Base-by-base conservation (phyloP, 2,797 vertebrate species). In the Diceros bicornis region DNA sequence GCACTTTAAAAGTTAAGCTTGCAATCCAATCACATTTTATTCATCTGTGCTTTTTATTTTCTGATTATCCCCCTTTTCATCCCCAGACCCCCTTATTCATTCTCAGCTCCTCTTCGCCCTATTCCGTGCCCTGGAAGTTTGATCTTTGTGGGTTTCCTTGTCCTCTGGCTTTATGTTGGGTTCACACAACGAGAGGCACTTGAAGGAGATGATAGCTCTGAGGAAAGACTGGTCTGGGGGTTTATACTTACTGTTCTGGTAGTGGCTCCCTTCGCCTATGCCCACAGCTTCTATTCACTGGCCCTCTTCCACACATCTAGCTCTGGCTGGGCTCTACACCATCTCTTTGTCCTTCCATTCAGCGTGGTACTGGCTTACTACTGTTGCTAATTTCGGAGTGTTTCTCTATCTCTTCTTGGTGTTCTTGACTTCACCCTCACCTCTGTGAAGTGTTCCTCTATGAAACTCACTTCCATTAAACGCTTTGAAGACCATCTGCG, bases 1-100 rank as follows among this genome's bases (percentile, higher is more conserved):
- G 87, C 74, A 95, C 86, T 97, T 98, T 98, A 93, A 97, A 98
- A 98, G 95, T 96, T 92, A 75, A 95, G 94, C 61, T 97, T 97
- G 91, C 97, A 82, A 88, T 89, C 62, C 82, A 97, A 94, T 97
- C 98, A 81, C 92, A 66, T 91, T 97, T 98, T 92, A 91, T 97
- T 97, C 98, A 88, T 95, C 34, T 91, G 47, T 86, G 79, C 10
- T 52, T 91, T 89, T 82, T 16, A 29, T 87, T 88, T 95, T 93
- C 32, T 81, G 8, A 55, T 81, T 66, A 50, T 50, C 18, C 29
- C 17, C 8, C 86, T 71, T 75, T 37, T 55, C 21, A 52, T 34
- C 11, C 1, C 50, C 21, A 68, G 18, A 68, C 29, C 25, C 14
- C 2, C 61, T 55, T 96, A 64, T 44, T 64, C 16, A 14, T 25